Evolutionary conservation across 2,113 vertebrate genomes (phyloP), one percentile per base, ranked within the genome.

Genomic region (Bothrops jararaca): DNA sequence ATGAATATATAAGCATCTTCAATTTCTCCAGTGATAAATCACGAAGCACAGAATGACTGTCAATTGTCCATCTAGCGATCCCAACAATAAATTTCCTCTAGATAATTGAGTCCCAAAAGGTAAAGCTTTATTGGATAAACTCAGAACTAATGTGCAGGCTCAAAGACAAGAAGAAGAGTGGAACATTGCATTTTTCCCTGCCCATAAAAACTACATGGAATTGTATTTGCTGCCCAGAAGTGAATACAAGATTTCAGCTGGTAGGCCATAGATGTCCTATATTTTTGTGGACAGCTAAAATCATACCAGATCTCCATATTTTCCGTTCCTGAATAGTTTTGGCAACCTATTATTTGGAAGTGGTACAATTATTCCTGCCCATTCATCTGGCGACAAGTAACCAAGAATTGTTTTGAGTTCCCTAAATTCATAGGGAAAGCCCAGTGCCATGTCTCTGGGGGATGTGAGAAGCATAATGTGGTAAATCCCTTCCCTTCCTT

Each of bases 1-100:
- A 64, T 64, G n/a, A 92, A 92, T 53, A 92, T n/a, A 11, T 57
- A 88, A 88, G 29, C 48, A 69, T n/a, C 86, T 58, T 88, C 85
- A 42, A 53, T 74, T 92, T 45, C 9, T 74, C 50, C 58, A 88
- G 50, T 60, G 13, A 29, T 54, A 53, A 52, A 60, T 92, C 88
- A 88, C 74, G 50, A 92, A 54, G 42, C 74, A n/a, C 34, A 91
- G 42, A n/a, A 34, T 50, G 42, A 20, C 1, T 9, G 8, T 50
- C 48, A 50, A 9, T 50, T 50, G 48, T 50, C 48, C 48, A 50
- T 9, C 48, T 50, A 50, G 48, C 48, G 48, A 50, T 9, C 48
- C 48, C 48, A 50, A 50, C 8, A 50, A 50, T 9, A 50, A 50
- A 50, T 9, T 50, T 50, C 8, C 48, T 50, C 48, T 50, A 50